These are phyloP conservation scores for Phrynocephalus vlangalii DNA, from an alignment of 2,797 vertebrate genomes.

Conservation along the genomic window DNA sequence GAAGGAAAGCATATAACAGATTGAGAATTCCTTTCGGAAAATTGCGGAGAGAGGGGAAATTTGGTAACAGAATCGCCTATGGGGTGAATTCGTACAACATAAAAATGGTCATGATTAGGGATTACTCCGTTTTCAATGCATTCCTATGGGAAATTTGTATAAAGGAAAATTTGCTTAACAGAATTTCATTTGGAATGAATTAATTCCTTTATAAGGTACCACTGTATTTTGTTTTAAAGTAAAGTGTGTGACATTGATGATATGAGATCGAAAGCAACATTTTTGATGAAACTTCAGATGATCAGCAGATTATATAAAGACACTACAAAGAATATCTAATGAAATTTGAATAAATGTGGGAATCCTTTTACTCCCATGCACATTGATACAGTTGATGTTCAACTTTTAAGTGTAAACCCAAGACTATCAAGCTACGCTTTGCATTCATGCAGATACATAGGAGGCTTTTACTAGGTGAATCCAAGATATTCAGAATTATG, in stretches of 20 bases:
- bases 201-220: no score
- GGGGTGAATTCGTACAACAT: no score
- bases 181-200: no score
- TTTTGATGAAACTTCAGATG: conserved; percentile 52
- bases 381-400: conserved; percentile 56
- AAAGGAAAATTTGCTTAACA: no score
- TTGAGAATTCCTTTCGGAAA: conserved; percentile 27
- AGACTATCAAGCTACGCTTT: conserved; percentile 73
- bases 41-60: neutral
- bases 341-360: conserved; percentile 77
- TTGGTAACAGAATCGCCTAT: no score
- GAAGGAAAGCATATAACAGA: neutral
- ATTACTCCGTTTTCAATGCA: no score
- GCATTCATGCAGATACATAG: conserved; percentile 76
- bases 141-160: no score
- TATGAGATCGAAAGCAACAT: conserved; percentile 55
- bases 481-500: conserved; percentile 82
- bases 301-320: conserved; percentile 78
- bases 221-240: conserved; percentile 38
- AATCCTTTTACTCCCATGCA: conserved; percentile 57
- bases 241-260: conserved; percentile 62
- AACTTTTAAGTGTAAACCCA: conserved; percentile 76
- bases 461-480: conserved; percentile 78
- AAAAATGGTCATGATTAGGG: no score
- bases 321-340: conserved; percentile 68